These are phyloP conservation scores for Diabrotica undecimpunctata DNA, from an alignment of 1,140 invertebrate species.

Conservation along the genomic window DNA sequence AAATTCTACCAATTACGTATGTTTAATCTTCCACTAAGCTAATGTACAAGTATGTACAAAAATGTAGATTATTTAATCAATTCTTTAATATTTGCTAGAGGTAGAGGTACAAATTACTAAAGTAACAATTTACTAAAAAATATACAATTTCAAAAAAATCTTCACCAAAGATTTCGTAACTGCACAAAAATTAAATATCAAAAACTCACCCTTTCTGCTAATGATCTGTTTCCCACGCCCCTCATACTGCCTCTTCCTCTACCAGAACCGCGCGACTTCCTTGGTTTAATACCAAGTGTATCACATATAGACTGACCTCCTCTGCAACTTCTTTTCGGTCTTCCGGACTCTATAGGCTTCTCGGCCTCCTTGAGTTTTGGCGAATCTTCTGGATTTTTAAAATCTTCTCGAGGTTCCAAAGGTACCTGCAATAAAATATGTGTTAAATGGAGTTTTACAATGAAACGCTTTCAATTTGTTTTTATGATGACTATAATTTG, in stretches of 20 bases:
- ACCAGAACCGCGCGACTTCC: conserved; percentile 37
- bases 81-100: too few species aligned
- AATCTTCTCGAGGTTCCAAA: conserved; percentile 38
- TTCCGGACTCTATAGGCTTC: conserved; percentile 17
- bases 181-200: neutral
- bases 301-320: conserved; percentile 36
- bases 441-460: neutral
- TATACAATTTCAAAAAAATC: too few species aligned
- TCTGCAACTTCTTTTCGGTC: conserved; percentile 45
- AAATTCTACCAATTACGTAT: too few species aligned
- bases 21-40: too few species aligned
- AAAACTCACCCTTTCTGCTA: conserved; percentile 30
- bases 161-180: too few species aligned
- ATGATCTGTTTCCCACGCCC: conserved; percentile 29
- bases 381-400: conserved; percentile 29
- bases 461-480: neutral
- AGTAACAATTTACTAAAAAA: too few species aligned
- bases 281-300: conserved; percentile 43
- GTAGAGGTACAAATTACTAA: too few species aligned
- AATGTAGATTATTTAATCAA: too few species aligned
- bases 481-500: too few species aligned
- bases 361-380: conserved; percentile 22
- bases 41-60: too few species aligned
- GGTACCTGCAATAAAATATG: conserved; percentile 27
- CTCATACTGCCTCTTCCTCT: conserved; percentile 34